Evolutionary conservation across 2,888 invertebrate genomes (phyloP).

Genomic region (Apeira syringaria): DNA sequence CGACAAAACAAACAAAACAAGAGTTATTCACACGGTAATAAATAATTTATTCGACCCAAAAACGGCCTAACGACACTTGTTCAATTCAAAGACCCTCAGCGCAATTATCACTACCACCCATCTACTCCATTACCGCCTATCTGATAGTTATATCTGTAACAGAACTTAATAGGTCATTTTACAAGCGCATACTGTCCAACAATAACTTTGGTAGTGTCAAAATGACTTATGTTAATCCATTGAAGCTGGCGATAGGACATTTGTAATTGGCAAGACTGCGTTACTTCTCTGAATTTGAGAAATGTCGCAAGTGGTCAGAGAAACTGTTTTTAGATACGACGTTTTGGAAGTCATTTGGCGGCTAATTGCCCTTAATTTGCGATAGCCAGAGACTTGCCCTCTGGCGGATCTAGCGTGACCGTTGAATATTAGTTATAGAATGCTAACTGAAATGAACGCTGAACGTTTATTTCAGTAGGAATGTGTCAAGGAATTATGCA

Average conservation of each 20-base stretch:
- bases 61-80: constrained; percentile 39
- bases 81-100: constrained; percentile 35
- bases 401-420: constrained; percentile 19
- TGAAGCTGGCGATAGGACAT: constrained; percentile 6
- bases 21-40: constrained; percentile 39
- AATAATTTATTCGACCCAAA: constrained; percentile 51
- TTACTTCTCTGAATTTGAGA: background rate
- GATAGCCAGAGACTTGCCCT: constrained; percentile 25
- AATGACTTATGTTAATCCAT: constrained; percentile 11
- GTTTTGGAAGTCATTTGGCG: background rate
- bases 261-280: background rate
- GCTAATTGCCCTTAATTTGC: constrained; percentile 17
- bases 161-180: constrained; percentile 58
- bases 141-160: constrained; percentile 42
- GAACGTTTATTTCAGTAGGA: too few relatives aligned
- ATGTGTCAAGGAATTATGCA: too few relatives aligned
- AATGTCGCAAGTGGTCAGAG: constrained; percentile 3
- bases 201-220: constrained; percentile 11
- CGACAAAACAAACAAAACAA: constrained; percentile 32
- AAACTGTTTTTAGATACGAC: background rate
- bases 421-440: constrained; percentile 31
- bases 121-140: constrained; percentile 55
- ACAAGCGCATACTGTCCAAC: constrained; percentile 26
- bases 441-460: constrained; percentile 10
- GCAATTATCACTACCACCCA: constrained; percentile 58